Evolutionary conservation across 2,888 invertebrate species (phyloP), one percentile per base, ranked within the genome.

Genomic region (Scaeva pyrastri): DNA sequence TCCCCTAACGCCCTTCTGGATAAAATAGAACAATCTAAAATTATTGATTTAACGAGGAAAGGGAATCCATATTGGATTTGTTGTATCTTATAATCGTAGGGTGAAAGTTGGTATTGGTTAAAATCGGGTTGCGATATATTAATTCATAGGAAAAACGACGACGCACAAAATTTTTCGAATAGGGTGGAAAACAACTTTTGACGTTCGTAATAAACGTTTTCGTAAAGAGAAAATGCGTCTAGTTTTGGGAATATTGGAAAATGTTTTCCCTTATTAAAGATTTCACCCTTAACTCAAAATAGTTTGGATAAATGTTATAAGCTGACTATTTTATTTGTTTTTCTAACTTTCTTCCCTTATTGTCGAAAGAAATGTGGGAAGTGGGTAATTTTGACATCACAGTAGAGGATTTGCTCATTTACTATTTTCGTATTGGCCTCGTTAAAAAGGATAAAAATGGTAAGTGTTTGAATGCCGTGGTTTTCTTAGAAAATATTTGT

Each of bases 51-150:
- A 11, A n/a, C n/a, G 11, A 52, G 72, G 81, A 77, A 73, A 76
- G 81, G 76, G 85, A 81, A 64, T 81, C 85, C 85, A 85, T 85
- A 73, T 85, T 85, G 76, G 76, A 73, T 76, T 81, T 56, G 43
- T 68, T 31, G 8, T 31, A 31, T 31, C 31, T 31, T n/a, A 5
- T 55, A 77, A n/a, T n/a, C n/a, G n/a, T n/a, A 48, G 81, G 81
- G 80, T 81, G 76, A 50, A 77, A 71, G 66, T 70, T 66, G 45
- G 11, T 23, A 2, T 21, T 11, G 4, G 10, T 48, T 31, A 11
- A 10, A 8, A 10, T 39, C 3, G 3, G 12, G 39, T 19, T 6
- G 26, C 7, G 52, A 1, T 21, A 48, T 66, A 26, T 73, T 70
- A 50, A 64, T 64, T 52, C 39, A 21, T 64, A 64, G 43, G 31